These are phyloP conservation scores for Phataginus tetradactyla DNA, from an alignment of 2,797 vertebrate genomes.

Conservation along the genomic window DNA sequence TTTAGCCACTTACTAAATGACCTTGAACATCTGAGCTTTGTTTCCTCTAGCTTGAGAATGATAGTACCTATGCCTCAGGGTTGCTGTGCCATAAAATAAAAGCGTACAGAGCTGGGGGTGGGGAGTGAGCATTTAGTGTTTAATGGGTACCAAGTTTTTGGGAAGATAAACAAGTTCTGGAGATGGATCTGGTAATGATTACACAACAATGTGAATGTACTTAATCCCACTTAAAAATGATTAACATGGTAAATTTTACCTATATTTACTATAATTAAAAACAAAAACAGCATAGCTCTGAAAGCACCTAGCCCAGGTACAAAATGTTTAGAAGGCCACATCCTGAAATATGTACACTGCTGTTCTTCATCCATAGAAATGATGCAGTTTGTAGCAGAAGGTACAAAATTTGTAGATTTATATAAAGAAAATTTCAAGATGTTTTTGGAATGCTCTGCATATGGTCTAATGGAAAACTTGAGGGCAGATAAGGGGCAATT, in stretches of 20 bases:
- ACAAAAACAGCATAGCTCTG: not conserved
- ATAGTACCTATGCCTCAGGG: not conserved
- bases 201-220: not conserved
- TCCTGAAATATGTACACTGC: not conserved
- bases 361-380: not conserved
- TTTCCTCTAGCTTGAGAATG: not conserved
- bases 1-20: not conserved
- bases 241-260: not conserved
- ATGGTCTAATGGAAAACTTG: not conserved
- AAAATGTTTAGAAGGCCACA: not conserved
- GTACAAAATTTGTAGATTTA: not conserved
- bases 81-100: not conserved
- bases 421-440: conserved; percentile 27
- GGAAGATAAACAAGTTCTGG: not conserved
- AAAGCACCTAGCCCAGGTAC: not conserved
- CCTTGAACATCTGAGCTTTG: not conserved
- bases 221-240: not conserved
- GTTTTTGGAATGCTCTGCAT: not conserved
- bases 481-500: not conserved
- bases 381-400: not conserved
- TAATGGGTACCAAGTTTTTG: not conserved
- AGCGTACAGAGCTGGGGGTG: not conserved
- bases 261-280: not conserved
- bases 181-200: not conserved
- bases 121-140: not conserved